A percentile compares a stretch with the other conserved stretches of the same genome.
Evolutionary conservation across 2,888 invertebrate genomes (phyloP).

Genomic region (Ischnura elegans): DNA sequence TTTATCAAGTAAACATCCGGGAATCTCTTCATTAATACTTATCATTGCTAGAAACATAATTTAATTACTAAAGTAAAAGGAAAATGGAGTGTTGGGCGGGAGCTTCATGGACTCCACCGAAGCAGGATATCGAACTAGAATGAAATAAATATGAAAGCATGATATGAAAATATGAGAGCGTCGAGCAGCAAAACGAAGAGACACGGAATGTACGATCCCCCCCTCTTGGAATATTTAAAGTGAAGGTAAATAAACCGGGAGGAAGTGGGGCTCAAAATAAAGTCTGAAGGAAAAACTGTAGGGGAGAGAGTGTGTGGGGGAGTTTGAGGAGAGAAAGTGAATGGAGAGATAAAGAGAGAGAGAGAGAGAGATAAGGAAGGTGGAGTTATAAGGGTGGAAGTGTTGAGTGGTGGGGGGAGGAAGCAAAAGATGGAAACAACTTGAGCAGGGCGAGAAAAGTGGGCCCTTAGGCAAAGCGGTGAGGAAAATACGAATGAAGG

Average conservation of each 20-base stretch:
- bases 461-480: neutral
- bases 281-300: neutral
- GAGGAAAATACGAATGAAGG: slow-evolving; percentile 39
- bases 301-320: neutral
- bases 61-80: too few relatives aligned
- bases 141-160: too few relatives aligned
- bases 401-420: neutral
- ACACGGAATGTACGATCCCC: neutral
- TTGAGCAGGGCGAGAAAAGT: neutral
- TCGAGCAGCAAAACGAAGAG: too few relatives aligned
- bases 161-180: too few relatives aligned
- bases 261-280: neutral
- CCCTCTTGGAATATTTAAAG: neutral
- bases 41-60: too few relatives aligned
- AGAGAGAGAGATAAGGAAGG: neutral
- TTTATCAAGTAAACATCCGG: too few relatives aligned
- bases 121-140: too few relatives aligned
- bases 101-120: too few relatives aligned
- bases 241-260: neutral
- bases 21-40: too few relatives aligned
- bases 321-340: neutral
- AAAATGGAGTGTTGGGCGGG: too few relatives aligned
- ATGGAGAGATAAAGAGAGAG: neutral
- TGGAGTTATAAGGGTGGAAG: neutral
- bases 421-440: neutral